Base-by-base conservation (phyloP, 2,888 invertebrate genomes). In the Bombylius discolor region DNA sequence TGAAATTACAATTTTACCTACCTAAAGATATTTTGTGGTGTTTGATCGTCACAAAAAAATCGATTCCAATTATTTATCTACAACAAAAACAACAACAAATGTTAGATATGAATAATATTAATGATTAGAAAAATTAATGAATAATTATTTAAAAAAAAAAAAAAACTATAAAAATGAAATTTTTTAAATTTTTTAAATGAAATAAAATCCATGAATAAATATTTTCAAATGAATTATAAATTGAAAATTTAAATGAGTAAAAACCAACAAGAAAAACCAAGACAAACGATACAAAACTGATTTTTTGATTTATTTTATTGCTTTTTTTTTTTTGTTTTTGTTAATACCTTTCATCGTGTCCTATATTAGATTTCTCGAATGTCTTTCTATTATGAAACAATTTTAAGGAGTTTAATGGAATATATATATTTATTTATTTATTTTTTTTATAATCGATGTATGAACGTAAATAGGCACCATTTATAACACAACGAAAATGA, bases 21-120 rank as follows among this genome's bases (percentile, higher is more conserved):
- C 83, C 82, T 79, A 78, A 81, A 79, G 56, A 76, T 71, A 56
- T 76, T 72, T 64, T 75, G 74, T 56, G 67, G 63, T 65, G 77
- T 75, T 60, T 70, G 69, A 66, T 81, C 69, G 59, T 66, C 68
- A 65, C 65, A 77, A 59, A 79, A 70, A 59, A 69, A 62, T 62
- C 67, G 68, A 64, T 83, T 82, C 83, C 81, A 82, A 63, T 75
- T 75, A 68, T 80, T 78, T 74, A 83, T 81, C 84, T 83, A 81
- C 75, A 72, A 79, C 77, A 74, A 75, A 73, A 72, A 72, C 72
- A 70, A 71, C 73, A 70, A 72, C 71, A 73, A 65, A 71, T 63
- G 55, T 55, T 55, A 55, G 55, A 33, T 49, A 46, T 5, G 45
- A 39, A 31, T 47, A 53, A 51, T 45, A 42, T 23, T 9, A 49